These are phyloP conservation scores for Axinella damicornis DNA, from an alignment of 37 sponge, comb jelly and placozoan genomes.

Conservation along the genomic window DNA sequence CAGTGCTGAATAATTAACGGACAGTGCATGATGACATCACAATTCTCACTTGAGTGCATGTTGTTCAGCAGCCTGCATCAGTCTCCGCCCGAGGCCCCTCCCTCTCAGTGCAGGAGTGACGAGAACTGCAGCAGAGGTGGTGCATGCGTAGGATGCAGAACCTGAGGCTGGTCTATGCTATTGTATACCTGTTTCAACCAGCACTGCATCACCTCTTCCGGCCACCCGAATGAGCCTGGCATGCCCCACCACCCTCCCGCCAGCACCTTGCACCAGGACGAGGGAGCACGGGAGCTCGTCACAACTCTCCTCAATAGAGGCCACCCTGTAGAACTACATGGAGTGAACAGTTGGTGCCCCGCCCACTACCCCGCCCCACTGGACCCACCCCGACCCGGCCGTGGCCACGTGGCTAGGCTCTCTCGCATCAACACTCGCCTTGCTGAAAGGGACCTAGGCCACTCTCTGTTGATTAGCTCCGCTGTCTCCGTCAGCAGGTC, in stretches of 20 bases:
- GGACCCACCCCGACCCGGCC: too few relatives aligned
- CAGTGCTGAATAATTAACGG: too few relatives aligned
- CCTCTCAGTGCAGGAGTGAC: constrained; percentile 44
- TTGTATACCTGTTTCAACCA: constrained; percentile 54
- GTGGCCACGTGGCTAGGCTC: too few relatives aligned
- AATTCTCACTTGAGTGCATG: constrained; percentile 18
- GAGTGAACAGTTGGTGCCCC: too few relatives aligned
- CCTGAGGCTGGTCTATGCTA: too few relatives aligned
- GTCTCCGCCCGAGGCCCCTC: constrained; percentile 52
- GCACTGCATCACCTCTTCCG: constrained; percentile 28
- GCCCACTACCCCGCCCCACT: too few relatives aligned
- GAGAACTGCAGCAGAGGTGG: constrained; percentile 19
- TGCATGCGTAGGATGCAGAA: too few relatives aligned
- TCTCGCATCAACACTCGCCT: constrained; percentile 36
- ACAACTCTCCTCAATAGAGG: constrained; percentile 7
- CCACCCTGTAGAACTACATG: constrained; percentile 11
- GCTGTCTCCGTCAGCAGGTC: constrained; percentile 49
- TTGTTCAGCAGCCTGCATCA: constrained; percentile 65
- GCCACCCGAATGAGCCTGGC: constrained; percentile 50
- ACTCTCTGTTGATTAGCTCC: constrained; percentile 54
- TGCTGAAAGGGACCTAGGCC: constrained; percentile 63
- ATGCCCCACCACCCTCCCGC: constrained; percentile 52
- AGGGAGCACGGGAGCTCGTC: constrained; percentile 65
- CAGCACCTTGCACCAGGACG: constrained; percentile 15
- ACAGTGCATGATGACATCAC: too few relatives aligned